Conservation (phyloP, 2,113 vertebrate genomes). For the Fregetta grallaria region DNA sequence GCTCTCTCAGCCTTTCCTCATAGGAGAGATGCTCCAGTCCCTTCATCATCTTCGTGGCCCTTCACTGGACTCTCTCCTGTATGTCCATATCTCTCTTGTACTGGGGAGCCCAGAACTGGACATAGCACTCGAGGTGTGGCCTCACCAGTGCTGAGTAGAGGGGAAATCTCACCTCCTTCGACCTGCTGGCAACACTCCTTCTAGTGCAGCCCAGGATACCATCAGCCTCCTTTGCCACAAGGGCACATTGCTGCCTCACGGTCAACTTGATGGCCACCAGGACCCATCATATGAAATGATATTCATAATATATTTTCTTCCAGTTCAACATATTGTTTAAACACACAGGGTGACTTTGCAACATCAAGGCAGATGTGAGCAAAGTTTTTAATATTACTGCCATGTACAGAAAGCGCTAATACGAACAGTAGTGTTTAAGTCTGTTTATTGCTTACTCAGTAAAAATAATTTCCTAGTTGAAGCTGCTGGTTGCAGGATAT, state of each 20-base stretch:
- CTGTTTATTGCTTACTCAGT: background rate
- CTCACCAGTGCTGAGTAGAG: background rate
- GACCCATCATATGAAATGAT: background rate
- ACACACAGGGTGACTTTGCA: background rate
- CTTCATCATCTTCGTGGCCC: background rate
- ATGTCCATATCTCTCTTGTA: background rate
- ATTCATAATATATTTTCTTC: background rate
- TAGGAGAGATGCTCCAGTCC: background rate
- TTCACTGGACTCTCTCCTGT: background rate
- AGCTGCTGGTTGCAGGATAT: background rate
- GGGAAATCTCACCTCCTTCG: background rate
- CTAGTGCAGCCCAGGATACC: background rate
- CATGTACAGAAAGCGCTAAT: background rate
- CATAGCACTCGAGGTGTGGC: background rate
- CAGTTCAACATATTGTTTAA: background rate
- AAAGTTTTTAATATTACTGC: background rate
- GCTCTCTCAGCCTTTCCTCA: background rate
- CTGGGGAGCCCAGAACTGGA: background rate
- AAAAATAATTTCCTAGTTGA: background rate
- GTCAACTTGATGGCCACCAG: background rate
- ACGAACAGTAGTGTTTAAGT: background rate
- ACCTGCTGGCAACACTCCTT: background rate
- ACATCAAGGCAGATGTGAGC: background rate
- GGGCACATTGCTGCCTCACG: background rate
- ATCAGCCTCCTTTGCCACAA: background rate